Evolutionary conservation across 2,888 invertebrate species (phyloP).

Genomic region (Drosophila longiperda): DNA sequence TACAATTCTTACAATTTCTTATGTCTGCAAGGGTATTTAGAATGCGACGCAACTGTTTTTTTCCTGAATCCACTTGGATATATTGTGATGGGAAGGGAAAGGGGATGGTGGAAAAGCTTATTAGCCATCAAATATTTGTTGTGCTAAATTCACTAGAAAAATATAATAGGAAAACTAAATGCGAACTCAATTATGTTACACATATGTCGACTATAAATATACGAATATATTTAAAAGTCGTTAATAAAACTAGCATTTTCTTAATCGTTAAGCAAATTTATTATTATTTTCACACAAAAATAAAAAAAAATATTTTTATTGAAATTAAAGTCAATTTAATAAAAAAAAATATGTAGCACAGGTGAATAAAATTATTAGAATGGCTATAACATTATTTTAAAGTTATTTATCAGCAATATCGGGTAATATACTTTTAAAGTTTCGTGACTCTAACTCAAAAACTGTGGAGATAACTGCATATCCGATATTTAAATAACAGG

Average conservation of each 20-base stretch:
- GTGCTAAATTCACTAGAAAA: slow-evolving; percentile 8
- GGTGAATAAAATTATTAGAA: neutral
- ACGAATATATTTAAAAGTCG: neutral
- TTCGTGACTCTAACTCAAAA: too few species aligned
- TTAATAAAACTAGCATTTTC: neutral
- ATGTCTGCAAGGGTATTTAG: neutral
- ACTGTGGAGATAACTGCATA: too few species aligned
- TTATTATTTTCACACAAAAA: neutral
- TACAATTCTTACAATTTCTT: too few species aligned
- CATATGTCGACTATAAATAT: neutral
- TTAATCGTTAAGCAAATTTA: neutral
- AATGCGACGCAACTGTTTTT: neutral
- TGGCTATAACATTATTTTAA: neutral
- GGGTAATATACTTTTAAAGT: neutral
- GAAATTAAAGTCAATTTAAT: neutral
- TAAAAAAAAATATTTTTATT: neutral
- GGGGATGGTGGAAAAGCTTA: neutral
- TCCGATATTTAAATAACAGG: too few species aligned
- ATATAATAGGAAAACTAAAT: slow-evolving; percentile 5
- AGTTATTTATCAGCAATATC: neutral
- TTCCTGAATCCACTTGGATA: neutral
- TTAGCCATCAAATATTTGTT: neutral
- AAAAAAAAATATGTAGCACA: neutral
- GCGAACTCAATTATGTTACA: neutral
- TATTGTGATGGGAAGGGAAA: neutral